A percentile compares a stretch with the other conserved stretches of the same genome.
These are phyloP conservation scores for Triplophysa bombifrons DNA, from an alignment of 2,797 vertebrate species.

Conservation along the genomic window DNA sequence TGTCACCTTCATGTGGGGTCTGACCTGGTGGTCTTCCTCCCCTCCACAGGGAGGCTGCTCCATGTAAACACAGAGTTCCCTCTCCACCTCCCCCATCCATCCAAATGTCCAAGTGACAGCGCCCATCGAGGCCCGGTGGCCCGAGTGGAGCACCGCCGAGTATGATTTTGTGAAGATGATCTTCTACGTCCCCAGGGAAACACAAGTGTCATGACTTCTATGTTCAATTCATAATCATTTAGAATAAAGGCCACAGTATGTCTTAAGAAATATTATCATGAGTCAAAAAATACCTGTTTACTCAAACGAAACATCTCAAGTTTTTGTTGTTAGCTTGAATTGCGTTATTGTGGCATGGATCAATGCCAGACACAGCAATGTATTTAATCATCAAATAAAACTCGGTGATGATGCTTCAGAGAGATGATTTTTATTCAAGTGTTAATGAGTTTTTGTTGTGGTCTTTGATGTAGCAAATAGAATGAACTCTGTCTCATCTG, in stretches of 20 bases:
- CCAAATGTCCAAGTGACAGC: slow-evolving; percentile 5
- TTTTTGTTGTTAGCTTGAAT: too few relatives aligned
- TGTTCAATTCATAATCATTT: slow-evolving; percentile 23
- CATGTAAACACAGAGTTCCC: slow-evolving; percentile 58
- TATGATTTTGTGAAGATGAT: slow-evolving; percentile 12
- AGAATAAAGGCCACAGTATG: background rate
- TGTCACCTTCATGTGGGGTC: slow-evolving; percentile 53
- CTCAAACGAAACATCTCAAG: too few relatives aligned
- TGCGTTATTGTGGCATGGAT: too few relatives aligned
- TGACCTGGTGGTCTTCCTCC: slow-evolving; percentile 58
- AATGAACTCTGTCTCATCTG: background rate
- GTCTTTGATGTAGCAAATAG: background rate
- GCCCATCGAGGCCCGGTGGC: slow-evolving; percentile 30
- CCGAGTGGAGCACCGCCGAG: slow-evolving; percentile 8
- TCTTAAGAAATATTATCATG: too few relatives aligned
- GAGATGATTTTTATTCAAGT: background rate
- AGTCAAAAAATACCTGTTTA: too few relatives aligned
- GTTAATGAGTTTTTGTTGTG: background rate
- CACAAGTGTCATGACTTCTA: background rate
- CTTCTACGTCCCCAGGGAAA: slow-evolving; percentile 5
- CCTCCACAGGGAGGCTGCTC: slow-evolving; percentile 54
- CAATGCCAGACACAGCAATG: too few relatives aligned
- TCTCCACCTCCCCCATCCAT: slow-evolving; percentile 38
- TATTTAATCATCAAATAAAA: too few relatives aligned
- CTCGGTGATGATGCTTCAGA: too few relatives aligned